Percentiles rank a stretch among this genome's conserved stretches.
Evolutionary conservation across 1,140 invertebrate species (phyloP).

Genomic region (Cyclina sinensis): DNA sequence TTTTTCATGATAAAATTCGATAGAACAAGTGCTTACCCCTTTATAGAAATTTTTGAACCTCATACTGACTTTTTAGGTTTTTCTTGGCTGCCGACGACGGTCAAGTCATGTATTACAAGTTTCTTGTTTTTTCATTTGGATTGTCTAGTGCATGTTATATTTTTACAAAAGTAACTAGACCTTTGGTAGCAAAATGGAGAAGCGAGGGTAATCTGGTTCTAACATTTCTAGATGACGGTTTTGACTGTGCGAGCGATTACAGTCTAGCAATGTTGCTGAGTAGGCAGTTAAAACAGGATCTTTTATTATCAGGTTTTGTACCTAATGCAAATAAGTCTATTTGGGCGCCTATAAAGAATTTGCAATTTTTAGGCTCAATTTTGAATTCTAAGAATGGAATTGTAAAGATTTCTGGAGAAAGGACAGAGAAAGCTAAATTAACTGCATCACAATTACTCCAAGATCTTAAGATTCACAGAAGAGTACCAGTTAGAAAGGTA

Average conservation of each 20-base stretch:
- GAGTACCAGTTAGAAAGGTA: not conserved
- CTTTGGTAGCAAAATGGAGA: slow-evolving; percentile 33
- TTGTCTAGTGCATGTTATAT: slow-evolving; percentile 13
- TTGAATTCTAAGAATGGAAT: not conserved
- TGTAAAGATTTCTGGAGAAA: not conserved
- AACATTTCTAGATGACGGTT: slow-evolving; percentile 56
- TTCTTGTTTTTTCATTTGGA: slow-evolving; percentile 44
- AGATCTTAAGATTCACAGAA: not conserved
- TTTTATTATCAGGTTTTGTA: slow-evolving; percentile 1
- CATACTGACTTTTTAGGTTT: slow-evolving; percentile 34
- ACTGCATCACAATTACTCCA: not conserved
- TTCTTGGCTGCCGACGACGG: not conserved
- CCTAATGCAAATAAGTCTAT: slow-evolving; percentile 20
- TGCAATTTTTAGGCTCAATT: not conserved
- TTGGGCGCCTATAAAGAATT: not conserved
- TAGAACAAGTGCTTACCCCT: slow-evolving; percentile 37
- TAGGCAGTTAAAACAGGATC: not conserved
- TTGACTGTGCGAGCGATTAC: not conserved
- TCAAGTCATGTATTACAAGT: not conserved
- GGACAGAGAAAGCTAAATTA: not conserved
- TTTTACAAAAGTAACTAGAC: slow-evolving; percentile 36
- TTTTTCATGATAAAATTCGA: slow-evolving; percentile 44
- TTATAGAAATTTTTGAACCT: slow-evolving; percentile 32
- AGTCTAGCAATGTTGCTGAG: not conserved
- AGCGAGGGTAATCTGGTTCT: not conserved